Conservation (phyloP, 2,888 invertebrate genomes). For the Agrochola lychnidis region DNA sequence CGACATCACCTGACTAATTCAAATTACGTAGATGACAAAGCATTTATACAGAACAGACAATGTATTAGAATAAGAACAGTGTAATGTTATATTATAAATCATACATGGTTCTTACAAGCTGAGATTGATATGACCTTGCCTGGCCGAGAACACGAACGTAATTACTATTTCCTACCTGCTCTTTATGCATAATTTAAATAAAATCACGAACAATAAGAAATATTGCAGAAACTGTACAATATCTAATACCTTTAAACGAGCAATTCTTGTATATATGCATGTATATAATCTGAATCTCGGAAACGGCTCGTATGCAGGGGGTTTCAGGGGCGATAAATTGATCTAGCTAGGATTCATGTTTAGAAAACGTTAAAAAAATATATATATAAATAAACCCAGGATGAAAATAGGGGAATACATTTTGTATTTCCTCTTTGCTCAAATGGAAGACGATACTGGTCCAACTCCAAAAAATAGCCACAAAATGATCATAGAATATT, state of each 20-base stretch:
- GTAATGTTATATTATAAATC: slow-evolving; percentile 48
- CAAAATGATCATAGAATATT: not conserved
- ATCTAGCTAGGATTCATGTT: too few species aligned
- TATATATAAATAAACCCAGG: not conserved
- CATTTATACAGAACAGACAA: slow-evolving; percentile 26
- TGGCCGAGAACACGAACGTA: slow-evolving; percentile 48
- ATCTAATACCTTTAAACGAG: too few species aligned
- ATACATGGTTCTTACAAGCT: slow-evolving; percentile 29
- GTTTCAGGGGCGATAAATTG: too few species aligned
- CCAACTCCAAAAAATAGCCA: not conserved
- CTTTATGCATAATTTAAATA: slow-evolving; percentile 65
- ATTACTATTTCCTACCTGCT: slow-evolving; percentile 62
- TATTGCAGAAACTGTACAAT: slow-evolving; percentile 21
- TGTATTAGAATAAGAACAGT: slow-evolving; percentile 34
- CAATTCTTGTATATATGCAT: too few species aligned
- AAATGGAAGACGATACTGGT: not conserved
- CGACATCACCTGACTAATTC: slow-evolving; percentile 19
- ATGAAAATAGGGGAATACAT: not conserved
- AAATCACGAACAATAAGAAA: slow-evolving; percentile 61
- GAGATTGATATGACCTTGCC: slow-evolving; percentile 61
- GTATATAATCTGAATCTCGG: too few species aligned
- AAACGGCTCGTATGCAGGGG: too few species aligned
- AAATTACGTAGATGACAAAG: slow-evolving; percentile 27
- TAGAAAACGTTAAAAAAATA: too few species aligned
- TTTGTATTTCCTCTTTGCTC: not conserved